Evolutionary conservation across 2,113 vertebrate genomes (phyloP), one percentile per base, ranked within the genome.

Genomic region (Anhinga rufa): DNA sequence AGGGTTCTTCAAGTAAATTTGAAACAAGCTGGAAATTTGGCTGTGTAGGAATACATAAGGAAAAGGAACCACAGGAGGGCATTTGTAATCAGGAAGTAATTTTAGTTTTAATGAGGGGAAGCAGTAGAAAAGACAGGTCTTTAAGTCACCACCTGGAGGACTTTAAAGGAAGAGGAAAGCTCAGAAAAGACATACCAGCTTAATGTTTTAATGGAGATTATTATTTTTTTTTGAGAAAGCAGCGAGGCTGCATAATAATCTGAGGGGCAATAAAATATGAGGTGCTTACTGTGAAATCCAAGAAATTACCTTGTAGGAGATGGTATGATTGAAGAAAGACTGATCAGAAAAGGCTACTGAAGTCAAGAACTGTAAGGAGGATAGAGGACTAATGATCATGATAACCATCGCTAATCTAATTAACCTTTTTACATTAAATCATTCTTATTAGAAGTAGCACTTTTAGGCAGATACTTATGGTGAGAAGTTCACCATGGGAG

Each of bases 11-110:
- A 81, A 75, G 78, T 70, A 93, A 83, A 86, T 91, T 93, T 75
- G n/a, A 90, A 90, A 71, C 64, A 83, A 89, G 25, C 20, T 83
- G n/a, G 19, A 90, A 95, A 94, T 79, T 79, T 88, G 55, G 4
- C 38, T 92, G 14, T 70, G 34, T 74, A 57, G 31, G 28, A 92
- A 86, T 64, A 71, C 49, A 52, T 64, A 89, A 71, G 64, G 86
- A 79, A 93, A 84, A 90, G 28, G 36, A 93, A 46, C 64, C 42
- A 91, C 72, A 86, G 96, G 90, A 88, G 76, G 34, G 65, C 9
- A 88, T 92, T 94, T 96, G 68, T 71, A 94, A 95, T 94, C 88
- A 95, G 64, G 88, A 93, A 96, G 61, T 83, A 38, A 90, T 90
- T 92, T 91, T 52, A 69, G 52, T 79, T 90, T 96, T 90, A 94